Evolutionary conservation across 2,113 vertebrate genomes (phyloP), one percentile per base, ranked within the genome.

Genomic region (Osmerus mordax): DNA sequence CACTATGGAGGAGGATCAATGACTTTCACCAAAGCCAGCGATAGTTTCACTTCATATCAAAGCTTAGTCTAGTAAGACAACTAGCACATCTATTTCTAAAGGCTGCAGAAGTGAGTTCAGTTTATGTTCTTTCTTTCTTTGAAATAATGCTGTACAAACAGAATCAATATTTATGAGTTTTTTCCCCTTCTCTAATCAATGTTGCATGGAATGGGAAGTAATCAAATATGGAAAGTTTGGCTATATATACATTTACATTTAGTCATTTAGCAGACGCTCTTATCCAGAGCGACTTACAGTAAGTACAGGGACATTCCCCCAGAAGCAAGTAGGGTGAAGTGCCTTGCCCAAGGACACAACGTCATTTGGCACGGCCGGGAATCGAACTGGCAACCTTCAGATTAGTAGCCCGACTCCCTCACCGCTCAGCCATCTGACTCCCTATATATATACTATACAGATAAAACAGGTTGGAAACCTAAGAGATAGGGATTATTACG

Each of bases 191-290:
- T 72, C 77, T 85, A 83, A 87, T 87, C 66, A 81, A 83, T 75
- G 67, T 77, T 82, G 69, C 69, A 77, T 58, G 1, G 68, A 75
- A 79, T 71, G 62, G 58, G 64, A 55, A 18, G 18, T 9, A 0
- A 82, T 81, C 21, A 74, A 86, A 85, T 77, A 82, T 86, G 78
- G 78, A 60, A 80, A 73, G 29, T 53, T 67, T 70, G 68, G 74
- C 58, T 54, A 47, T 25, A 47, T 47, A 9, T 47, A 36, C n/a
- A n/a, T n/a, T n/a, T n/a, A n/a, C n/a, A n/a, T n/a, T n/a, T n/a
- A n/a, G n/a, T n/a, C n/a, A n/a, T n/a, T n/a, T n/a, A n/a, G n/a
- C n/a, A n/a, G n/a, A n/a, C n/a, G n/a, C n/a, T n/a, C n/a, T n/a
- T n/a, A n/a, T n/a, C n/a, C n/a, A n/a, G n/a, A n/a, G n/a, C n/a